Conservation (phyloP, 2,113 vertebrate species). For the Gopherus evgoodei region DNA sequence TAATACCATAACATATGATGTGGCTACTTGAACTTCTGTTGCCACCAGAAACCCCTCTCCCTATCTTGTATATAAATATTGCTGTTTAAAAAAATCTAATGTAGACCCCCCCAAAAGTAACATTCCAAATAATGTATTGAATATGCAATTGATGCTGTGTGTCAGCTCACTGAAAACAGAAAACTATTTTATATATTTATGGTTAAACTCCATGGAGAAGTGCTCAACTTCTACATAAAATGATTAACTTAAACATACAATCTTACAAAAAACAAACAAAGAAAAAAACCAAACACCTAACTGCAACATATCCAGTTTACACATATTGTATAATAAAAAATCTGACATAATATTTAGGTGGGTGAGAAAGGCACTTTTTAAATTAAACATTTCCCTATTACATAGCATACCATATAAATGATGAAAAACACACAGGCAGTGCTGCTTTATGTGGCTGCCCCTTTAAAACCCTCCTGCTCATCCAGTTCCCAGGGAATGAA, state of each 20-base stretch:
- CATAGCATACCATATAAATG: background rate
- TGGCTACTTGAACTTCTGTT: rapidly evolving
- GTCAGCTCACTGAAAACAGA: background rate
- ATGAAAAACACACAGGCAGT: background rate
- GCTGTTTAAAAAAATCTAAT: background rate
- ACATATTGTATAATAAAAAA: background rate
- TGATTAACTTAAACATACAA: background rate
- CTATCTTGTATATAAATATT: background rate
- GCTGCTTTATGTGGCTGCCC: background rate
- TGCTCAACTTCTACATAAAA: background rate
- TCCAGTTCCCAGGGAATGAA: no score
- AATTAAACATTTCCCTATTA: background rate
- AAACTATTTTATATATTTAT: background rate
- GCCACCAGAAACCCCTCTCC: background rate
- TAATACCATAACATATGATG: rapidly evolving
- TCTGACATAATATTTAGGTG: background rate
- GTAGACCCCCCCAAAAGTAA: background rate
- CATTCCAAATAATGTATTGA: background rate
- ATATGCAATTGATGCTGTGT: background rate
- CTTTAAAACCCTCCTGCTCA: no score
- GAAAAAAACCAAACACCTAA: background rate
- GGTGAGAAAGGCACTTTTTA: background rate
- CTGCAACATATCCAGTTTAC: background rate
- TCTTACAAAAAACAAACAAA: background rate
- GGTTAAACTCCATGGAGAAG: background rate